Percentiles rank a stretch among this genome's conserved stretches.
These are phyloP conservation scores for Crotophaga sulcirostris DNA, from an alignment of 2,113 vertebrate genomes.

Conservation along the genomic window DNA sequence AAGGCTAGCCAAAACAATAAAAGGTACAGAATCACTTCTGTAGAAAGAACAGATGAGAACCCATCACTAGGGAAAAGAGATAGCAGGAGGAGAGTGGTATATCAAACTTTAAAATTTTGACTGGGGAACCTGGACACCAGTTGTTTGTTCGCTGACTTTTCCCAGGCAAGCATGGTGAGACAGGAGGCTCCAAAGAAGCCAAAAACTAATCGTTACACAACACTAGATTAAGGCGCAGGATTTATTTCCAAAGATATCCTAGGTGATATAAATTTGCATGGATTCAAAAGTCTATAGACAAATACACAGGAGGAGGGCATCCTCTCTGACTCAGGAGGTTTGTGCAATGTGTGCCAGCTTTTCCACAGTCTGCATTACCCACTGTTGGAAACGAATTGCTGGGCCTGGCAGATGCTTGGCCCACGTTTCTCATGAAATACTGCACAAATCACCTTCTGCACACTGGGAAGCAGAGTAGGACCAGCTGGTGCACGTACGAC, in stretches of 20 bases:
- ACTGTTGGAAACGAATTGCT: background rate
- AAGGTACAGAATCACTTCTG: background rate
- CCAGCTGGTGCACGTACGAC: background rate
- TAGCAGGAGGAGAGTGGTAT: background rate
- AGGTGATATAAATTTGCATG: background rate
- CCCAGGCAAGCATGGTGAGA: background rate
- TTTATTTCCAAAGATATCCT: background rate
- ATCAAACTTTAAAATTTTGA: background rate
- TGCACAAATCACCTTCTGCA: background rate
- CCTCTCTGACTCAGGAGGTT: background rate
- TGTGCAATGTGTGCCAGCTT: background rate
- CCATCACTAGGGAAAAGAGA: background rate
- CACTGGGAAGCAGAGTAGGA: background rate
- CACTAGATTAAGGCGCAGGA: background rate
- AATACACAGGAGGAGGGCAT: background rate
- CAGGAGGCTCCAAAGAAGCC: background rate
- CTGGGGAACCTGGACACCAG: background rate
- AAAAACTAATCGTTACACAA: background rate
- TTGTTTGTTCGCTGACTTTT: background rate
- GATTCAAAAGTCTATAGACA: background rate
- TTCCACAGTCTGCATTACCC: fast-evolving
- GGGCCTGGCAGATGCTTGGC: background rate
- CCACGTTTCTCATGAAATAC: background rate
- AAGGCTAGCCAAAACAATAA: background rate
- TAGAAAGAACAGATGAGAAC: background rate